Percentiles rank a stretch among this genome's conserved stretches.
Conservation (phyloP, 1,140 invertebrate species). For the Drosophila sechellia region DNA sequence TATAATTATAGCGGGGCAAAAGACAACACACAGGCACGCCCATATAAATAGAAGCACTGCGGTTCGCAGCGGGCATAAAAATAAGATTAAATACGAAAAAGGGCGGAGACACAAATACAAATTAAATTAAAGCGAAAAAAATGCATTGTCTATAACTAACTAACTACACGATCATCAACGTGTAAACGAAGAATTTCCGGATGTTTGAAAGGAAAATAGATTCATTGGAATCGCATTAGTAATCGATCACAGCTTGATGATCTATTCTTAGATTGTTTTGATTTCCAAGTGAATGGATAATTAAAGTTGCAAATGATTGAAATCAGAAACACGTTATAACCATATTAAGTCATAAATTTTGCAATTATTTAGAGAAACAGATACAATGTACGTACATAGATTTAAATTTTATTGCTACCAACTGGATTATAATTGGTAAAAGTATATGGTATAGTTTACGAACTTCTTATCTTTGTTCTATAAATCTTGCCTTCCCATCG, state of each 20-base stretch:
- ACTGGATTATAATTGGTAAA: neutral
- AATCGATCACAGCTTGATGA: slow-evolving; percentile 8
- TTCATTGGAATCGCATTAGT: slow-evolving; percentile 2
- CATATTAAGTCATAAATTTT: neutral
- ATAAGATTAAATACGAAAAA: neutral
- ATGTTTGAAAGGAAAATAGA: slow-evolving; percentile 7
- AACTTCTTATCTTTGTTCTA: neutral
- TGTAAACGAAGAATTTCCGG: slow-evolving; percentile 31
- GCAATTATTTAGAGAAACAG: neutral
- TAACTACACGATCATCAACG: slow-evolving; percentile 1
- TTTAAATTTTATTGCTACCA: neutral
- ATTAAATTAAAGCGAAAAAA: slow-evolving; percentile 15
- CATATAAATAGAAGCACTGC: slow-evolving; percentile 64
- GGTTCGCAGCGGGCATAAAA: slow-evolving; percentile 20
- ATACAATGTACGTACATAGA: neutral
- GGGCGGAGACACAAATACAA: slow-evolving; percentile 5
- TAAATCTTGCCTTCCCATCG: slow-evolving; percentile 1
- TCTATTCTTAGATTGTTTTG: slow-evolving; percentile 9
- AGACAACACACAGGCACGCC: slow-evolving; percentile 67
- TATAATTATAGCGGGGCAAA: slow-evolving; percentile 73
- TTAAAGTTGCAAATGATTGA: neutral
- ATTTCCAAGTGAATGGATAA: neutral
- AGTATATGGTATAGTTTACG: neutral
- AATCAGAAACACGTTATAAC: neutral
- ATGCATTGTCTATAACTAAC: slow-evolving; percentile 11